Conservation (phyloP, 2,797 vertebrate genomes). For the Podarcis lilfordi region DNA sequence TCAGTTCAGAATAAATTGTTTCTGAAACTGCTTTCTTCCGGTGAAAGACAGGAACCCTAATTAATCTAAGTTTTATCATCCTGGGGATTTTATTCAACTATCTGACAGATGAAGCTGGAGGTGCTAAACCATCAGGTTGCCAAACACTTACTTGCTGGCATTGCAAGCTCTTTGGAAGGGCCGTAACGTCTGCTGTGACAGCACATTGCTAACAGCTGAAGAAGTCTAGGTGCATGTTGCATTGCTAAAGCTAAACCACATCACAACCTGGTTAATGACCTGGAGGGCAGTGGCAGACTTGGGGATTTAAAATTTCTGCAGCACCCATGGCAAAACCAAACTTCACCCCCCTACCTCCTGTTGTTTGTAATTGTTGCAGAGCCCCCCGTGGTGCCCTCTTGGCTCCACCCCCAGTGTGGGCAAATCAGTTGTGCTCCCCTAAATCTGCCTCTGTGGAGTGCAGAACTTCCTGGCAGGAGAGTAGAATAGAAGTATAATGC, state of each 20-base stretch:
- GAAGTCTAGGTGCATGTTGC: neutral
- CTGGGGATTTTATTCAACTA: neutral
- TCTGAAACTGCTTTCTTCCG: neutral
- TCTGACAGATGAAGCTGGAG: neutral
- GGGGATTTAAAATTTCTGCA: too few species aligned
- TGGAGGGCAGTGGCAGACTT: too few species aligned
- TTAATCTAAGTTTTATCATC: neutral
- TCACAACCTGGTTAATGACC: neutral
- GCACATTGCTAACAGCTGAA: neutral
- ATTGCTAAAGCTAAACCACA: neutral
- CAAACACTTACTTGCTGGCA: neutral
- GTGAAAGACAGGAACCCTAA: neutral
- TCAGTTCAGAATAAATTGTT: neutral
- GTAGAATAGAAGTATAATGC: neutral
- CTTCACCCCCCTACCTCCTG: too few species aligned
- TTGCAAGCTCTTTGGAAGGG: neutral
- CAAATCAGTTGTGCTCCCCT: too few species aligned
- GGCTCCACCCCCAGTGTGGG: too few species aligned
- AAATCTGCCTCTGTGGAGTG: too few species aligned
- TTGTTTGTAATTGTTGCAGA: too few species aligned
- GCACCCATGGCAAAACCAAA: too few species aligned
- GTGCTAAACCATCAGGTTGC: neutral
- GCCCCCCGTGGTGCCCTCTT: too few species aligned
- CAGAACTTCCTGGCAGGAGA: too few species aligned
- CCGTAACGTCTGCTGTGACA: neutral